phyloP scores from a whole-genome alignment of 2,888 invertebrate species.

The Smittia sp. region DNA sequence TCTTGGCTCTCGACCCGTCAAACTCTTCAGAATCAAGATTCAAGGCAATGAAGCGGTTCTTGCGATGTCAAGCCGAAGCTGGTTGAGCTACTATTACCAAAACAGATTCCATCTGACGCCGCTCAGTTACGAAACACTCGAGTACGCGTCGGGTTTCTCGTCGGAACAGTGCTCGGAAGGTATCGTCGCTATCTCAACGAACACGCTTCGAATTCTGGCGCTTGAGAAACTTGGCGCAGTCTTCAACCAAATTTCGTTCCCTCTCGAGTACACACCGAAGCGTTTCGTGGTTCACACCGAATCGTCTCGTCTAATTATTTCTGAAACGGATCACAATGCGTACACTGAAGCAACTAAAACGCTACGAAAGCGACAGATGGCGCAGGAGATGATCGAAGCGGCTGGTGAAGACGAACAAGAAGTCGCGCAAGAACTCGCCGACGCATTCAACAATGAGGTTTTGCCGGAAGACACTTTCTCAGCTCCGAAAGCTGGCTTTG shows the following conservation, averaged over 20 bases:
- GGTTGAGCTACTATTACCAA: conserved; percentile 98
- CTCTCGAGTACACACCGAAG: conserved; percentile 92
- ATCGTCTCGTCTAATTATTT: conserved; percentile 81
- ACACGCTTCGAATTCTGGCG: conserved; percentile 94
- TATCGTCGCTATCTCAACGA: conserved; percentile 97
- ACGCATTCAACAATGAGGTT: conserved; percentile 91
- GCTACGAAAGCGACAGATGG: conserved; percentile 89
- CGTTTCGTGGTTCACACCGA: conserved; percentile 92
- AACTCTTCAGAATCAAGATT: conserved; percentile 92
- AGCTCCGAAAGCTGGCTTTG: conserved; percentile 91
- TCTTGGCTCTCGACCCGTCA: conserved; percentile 91
- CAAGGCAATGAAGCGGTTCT: conserved; percentile 95
- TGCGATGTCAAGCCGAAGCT: conserved; percentile 96
- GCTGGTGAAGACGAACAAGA: conserved; percentile 95
- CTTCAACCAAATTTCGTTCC: conserved; percentile 93
- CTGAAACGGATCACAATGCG: conserved; percentile 98
- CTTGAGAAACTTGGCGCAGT: conserved; percentile 97
- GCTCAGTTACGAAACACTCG: conserved; percentile 91
- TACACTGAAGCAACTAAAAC: conserved; percentile 97
- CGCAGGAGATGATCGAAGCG: conserved; percentile 96
- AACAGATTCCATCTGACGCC: conserved; percentile 94
- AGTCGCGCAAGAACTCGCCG: conserved; percentile 95
- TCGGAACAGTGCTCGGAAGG: conserved; percentile 98
- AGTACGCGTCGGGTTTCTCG: conserved; percentile 96
- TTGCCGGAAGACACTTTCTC: conserved; percentile 92